A percentile compares a stretch with the other conserved stretches of the same genome.
These are phyloP conservation scores for Penaeus vannamei DNA, from an alignment of 1,140 invertebrate genomes.

Conservation along the genomic window DNA sequence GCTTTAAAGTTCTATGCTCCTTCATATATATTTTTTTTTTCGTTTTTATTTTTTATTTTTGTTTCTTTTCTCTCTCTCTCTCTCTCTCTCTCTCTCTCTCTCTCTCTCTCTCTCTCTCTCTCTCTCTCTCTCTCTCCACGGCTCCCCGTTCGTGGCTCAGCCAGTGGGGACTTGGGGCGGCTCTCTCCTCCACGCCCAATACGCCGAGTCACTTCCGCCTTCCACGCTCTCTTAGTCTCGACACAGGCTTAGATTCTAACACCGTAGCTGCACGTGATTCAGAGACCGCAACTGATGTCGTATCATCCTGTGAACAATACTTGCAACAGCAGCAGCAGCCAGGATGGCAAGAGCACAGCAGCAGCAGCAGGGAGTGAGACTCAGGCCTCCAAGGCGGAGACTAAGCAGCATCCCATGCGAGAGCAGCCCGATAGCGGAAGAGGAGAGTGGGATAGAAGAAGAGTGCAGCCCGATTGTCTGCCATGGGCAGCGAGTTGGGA, in stretches of 20 bases:
- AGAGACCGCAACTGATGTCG: slow-evolving; percentile 60
- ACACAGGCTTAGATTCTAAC: slow-evolving; percentile 66
- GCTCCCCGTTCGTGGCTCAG: slow-evolving; percentile 43
- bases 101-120: too few species aligned
- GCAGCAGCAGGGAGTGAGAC: slow-evolving; percentile 31
- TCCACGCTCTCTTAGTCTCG: slow-evolving; percentile 67
- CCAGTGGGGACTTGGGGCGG: slow-evolving; percentile 53
- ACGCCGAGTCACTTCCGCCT: slow-evolving; percentile 58
- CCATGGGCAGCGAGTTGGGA: background rate
- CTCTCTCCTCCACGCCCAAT: slow-evolving; percentile 61
- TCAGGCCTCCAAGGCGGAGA: slow-evolving; percentile 41
- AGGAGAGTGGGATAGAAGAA: slow-evolving; percentile 49
- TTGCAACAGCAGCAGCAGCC: slow-evolving; percentile 48
- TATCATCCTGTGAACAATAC: slow-evolving; percentile 60
- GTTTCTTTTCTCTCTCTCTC: too few species aligned
- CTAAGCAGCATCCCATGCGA: slow-evolving; percentile 62
- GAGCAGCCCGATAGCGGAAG: slow-evolving; percentile 57
- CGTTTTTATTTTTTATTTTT: too few species aligned
- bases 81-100: too few species aligned
- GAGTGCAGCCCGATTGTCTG: background rate
- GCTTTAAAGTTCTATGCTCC: too few species aligned
- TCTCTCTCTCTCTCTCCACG: background rate
- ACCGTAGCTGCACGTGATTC: slow-evolving; percentile 35
- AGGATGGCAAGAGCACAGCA: slow-evolving; percentile 7
- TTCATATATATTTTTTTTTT: too few species aligned